phyloP scores from a whole-genome alignment of 2,888 invertebrate genomes.

The Lypha dubia region DNA sequence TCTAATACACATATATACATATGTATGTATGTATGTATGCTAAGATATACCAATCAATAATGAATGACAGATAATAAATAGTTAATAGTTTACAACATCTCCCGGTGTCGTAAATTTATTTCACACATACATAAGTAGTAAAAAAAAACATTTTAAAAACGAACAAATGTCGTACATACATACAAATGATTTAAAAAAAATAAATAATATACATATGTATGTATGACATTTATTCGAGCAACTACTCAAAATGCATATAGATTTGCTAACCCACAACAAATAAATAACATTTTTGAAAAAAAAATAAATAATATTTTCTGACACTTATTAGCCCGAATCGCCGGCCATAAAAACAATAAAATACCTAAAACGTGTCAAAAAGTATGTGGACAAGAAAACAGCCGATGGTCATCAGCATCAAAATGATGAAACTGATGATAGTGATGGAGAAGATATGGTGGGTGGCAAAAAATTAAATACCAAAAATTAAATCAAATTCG shows the following conservation, averaged over 20 bases:
- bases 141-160: neutral
- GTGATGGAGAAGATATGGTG: conserved; percentile 89
- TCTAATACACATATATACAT: too few species aligned
- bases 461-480: conserved; percentile 75
- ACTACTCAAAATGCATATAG: too few species aligned
- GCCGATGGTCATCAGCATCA: conserved; percentile 78
- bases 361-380: conserved; percentile 83
- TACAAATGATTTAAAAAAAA: conserved; percentile 11
- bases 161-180: neutral
- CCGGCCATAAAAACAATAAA: conserved; percentile 83
- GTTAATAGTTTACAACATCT: too few species aligned
- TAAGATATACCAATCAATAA: too few species aligned
- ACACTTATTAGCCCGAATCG: conserved; percentile 80
- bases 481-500: conserved; percentile 34
- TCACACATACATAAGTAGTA: too few species aligned
- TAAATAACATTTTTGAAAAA: too few species aligned
- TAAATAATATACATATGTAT: conserved; percentile 39
- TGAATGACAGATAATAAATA: too few species aligned
- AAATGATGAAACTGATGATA: conserved; percentile 83
- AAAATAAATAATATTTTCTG: conserved; percentile 34
- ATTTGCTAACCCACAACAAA: too few species aligned
- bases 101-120: neutral
- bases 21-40: too few species aligned
- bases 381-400: conserved; percentile 83
- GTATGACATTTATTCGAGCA: conserved; percentile 67